phyloP scores from a whole-genome alignment of 1,140 invertebrate species.

The Gonioctena quinquepunctata region DNA sequence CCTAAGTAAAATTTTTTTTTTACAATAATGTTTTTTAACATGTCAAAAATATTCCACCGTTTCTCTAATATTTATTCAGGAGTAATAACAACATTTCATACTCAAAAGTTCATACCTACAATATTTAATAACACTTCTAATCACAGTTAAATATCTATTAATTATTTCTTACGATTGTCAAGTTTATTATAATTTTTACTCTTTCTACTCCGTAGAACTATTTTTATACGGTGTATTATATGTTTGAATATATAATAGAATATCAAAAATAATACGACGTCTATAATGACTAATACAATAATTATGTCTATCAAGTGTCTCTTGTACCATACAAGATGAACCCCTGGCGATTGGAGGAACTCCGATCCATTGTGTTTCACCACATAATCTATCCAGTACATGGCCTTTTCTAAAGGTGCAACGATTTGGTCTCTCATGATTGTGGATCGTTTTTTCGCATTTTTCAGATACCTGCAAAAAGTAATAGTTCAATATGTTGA shows the following conservation, averaged over 20 bases:
- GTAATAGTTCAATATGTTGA: no score
- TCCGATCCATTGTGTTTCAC: constrained; percentile 40
- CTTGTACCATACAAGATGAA: background rate
- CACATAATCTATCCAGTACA: constrained; percentile 49
- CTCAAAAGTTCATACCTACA: no score
- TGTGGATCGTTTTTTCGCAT: constrained; percentile 19
- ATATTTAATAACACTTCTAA: no score
- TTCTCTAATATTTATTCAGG: no score
- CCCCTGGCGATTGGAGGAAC: constrained; percentile 24
- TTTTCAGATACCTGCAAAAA: constrained; percentile 47
- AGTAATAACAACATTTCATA: no score
- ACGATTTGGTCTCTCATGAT: constrained; percentile 29
- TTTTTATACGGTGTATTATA: background rate
- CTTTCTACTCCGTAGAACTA: background rate
- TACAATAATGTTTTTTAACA: no score
- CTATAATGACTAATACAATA: background rate
- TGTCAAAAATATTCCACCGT: no score
- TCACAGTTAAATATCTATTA: no score
- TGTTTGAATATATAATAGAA: background rate
- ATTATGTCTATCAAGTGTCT: background rate
- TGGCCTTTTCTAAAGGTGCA: constrained; percentile 38
- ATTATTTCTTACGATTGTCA: no score
- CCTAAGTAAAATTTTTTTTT: no score
- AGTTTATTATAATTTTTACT: background rate
- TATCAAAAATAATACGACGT: background rate